Percentiles rank a stretch among this genome's conserved stretches.
Evolutionary conservation across 2,888 invertebrate genomes (phyloP).

Genomic region (Scaptodrosophila latifasciaeformis): DNA sequence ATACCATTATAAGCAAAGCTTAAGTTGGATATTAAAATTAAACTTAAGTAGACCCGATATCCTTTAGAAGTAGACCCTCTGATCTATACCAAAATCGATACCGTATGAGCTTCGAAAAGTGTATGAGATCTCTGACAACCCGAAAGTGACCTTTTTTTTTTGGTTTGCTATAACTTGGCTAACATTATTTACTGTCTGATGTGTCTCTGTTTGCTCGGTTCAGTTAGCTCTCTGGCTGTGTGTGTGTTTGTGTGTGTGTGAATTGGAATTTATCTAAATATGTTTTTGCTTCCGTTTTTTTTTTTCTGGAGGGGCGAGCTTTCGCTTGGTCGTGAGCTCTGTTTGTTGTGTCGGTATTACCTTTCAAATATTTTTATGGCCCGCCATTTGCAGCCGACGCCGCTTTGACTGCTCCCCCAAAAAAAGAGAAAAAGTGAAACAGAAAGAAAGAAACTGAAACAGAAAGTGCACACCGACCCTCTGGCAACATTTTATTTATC

Average conservation of each 20-base stretch:
- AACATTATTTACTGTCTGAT: slow-evolving; percentile 57
- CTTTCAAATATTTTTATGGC: slow-evolving; percentile 56
- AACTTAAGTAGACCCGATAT: no score
- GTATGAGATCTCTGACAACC: no score
- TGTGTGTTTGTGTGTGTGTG: slow-evolving; percentile 29
- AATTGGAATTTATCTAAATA: slow-evolving; percentile 66
- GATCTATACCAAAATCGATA: no score
- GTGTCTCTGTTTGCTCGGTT: neutral
- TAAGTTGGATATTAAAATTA: no score
- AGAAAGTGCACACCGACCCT: no score
- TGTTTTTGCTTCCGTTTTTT: slow-evolving; percentile 34
- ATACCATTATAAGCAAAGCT: no score
- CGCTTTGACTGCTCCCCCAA: no score
- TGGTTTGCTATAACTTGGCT: slow-evolving; percentile 7
- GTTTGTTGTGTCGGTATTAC: slow-evolving; percentile 7
- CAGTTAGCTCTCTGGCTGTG: neutral
- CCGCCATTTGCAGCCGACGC: slow-evolving; percentile 65
- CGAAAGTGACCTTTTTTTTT: no score
- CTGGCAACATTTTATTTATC: slow-evolving; percentile 1
- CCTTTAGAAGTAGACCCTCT: no score
- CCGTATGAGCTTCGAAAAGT: no score
- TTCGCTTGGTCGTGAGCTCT: neutral
- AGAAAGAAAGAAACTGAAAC: no score
- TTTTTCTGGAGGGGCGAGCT: neutral
- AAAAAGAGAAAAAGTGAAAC: no score